Evolutionary conservation across 2,888 invertebrate species (phyloP).

Genomic region (Odontocerum albicorne): DNA sequence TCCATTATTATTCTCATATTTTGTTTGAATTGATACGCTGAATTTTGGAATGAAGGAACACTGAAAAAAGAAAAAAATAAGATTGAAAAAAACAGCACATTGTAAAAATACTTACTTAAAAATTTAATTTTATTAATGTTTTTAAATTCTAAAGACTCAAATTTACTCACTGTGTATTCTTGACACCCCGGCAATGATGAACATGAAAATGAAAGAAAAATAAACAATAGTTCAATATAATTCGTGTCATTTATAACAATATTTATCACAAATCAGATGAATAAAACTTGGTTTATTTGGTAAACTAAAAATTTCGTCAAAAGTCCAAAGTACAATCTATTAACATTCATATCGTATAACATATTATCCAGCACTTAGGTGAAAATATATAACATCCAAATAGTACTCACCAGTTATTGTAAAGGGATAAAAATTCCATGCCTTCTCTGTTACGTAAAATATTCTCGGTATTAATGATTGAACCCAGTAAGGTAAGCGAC

Average conservation of each 20-base stretch:
- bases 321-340: no score
- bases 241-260: conserved; percentile 22
- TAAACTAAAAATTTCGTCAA: no score
- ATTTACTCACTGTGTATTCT: conserved; percentile 74
- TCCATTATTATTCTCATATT: conserved; percentile 89
- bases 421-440: conserved; percentile 94
- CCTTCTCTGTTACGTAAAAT: conserved; percentile 91
- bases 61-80: conserved; percentile 56
- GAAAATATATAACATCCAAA: conserved; percentile 13
- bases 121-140: conserved; percentile 22
- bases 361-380: no score
- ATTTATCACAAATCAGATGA: neutral
- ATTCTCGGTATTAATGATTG: conserved; percentile 85
- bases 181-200: conserved; percentile 35
- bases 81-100: conserved; percentile 23
- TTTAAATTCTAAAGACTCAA: conserved; percentile 6
- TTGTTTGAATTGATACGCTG: conserved; percentile 81
- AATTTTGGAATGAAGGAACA: conserved; percentile 90
- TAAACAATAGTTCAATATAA: conserved; percentile 32
- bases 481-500: conserved; percentile 88
- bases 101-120: conserved; percentile 12
- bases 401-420: conserved; percentile 73
- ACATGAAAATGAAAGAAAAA: conserved; percentile 45
- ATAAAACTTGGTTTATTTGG: no score
- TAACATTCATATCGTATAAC: no score